Percentiles rank a stretch among this genome's conserved stretches.
phyloP scores from a whole-genome alignment of 2,113 vertebrate species.

The Otis tarda region DNA sequence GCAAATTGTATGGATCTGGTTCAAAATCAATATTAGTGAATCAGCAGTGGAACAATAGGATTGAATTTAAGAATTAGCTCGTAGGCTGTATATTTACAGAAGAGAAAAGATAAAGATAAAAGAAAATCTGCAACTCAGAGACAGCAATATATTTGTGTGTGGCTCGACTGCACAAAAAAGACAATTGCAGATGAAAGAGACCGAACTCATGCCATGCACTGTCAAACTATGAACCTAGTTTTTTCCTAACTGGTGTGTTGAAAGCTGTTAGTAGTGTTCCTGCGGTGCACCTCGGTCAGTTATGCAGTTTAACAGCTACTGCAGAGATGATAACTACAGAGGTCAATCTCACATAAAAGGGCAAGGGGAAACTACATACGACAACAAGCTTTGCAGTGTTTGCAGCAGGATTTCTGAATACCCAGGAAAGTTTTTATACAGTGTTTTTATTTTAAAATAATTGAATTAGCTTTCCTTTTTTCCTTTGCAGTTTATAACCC shows the following conservation, averaged over 20 bases:
- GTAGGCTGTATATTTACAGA: background rate
- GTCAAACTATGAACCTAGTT: background rate
- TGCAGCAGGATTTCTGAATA: background rate
- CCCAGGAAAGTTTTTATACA: background rate
- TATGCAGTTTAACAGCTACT: background rate
- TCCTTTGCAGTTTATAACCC: background rate
- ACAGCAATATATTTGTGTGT: background rate
- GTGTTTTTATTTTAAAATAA: background rate
- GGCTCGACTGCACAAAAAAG: background rate
- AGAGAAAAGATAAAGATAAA: background rate
- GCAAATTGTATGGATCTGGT: background rate
- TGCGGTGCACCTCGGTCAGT: background rate
- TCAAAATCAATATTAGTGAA: slow-evolving; percentile 24
- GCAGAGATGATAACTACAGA: background rate
- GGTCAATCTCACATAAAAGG: background rate
- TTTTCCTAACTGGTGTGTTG: background rate
- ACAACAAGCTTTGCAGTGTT: background rate
- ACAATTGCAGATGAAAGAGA: slow-evolving; percentile 1
- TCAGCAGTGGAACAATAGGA: background rate
- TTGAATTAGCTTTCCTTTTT: background rate
- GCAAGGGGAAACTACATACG: background rate
- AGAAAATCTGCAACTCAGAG: background rate
- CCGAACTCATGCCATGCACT: background rate
- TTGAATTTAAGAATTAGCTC: background rate
- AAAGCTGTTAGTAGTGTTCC: background rate